A percentile compares a stretch with the other conserved stretches of the same genome.
These are phyloP conservation scores for Smutsia gigantea DNA, from an alignment of 2,797 vertebrate species.

Conservation along the genomic window DNA sequence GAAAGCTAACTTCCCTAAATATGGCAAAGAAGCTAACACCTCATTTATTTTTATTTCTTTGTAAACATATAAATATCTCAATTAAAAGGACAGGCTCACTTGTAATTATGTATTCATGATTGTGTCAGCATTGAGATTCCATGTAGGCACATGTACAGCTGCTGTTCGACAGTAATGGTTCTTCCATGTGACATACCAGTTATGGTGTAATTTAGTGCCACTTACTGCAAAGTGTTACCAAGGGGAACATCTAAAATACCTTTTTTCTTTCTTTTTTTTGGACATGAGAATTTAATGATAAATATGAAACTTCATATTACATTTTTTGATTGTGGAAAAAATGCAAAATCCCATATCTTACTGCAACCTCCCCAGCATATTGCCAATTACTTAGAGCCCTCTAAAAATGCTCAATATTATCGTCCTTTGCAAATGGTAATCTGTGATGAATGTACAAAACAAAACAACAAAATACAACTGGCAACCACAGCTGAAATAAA, in stretches of 20 bases:
- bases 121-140: slow-evolving; percentile 88
- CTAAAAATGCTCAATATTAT: slow-evolving; percentile 72
- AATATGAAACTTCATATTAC: slow-evolving; percentile 78
- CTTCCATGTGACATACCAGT: slow-evolving; percentile 91
- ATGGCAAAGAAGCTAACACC: slow-evolving; percentile 85
- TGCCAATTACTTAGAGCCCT: slow-evolving; percentile 71
- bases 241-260: slow-evolving; percentile 82
- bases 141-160: slow-evolving; percentile 88
- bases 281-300: slow-evolving; percentile 80
- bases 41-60: slow-evolving; percentile 87
- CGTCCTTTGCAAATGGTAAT: slow-evolving; percentile 81
- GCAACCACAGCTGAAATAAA: slow-evolving; percentile 75
- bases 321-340: slow-evolving; percentile 83
- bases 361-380: slow-evolving; percentile 66
- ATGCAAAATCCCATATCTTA: slow-evolving; percentile 76
- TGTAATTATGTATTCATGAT: slow-evolving; percentile 89
- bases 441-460: slow-evolving; percentile 77
- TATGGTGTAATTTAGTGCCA: slow-evolving; percentile 91
- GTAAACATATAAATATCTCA: slow-evolving; percentile 86
- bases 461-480: slow-evolving; percentile 48
- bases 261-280: slow-evolving; percentile 82
- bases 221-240: slow-evolving; percentile 91
- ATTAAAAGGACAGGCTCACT: slow-evolving; percentile 85
- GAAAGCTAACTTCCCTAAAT: slow-evolving; percentile 84
- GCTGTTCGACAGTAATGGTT: slow-evolving; percentile 86